These are phyloP conservation scores for Protophormia terraenovae DNA, from an alignment of 2,888 invertebrate genomes.

Conservation along the genomic window DNA sequence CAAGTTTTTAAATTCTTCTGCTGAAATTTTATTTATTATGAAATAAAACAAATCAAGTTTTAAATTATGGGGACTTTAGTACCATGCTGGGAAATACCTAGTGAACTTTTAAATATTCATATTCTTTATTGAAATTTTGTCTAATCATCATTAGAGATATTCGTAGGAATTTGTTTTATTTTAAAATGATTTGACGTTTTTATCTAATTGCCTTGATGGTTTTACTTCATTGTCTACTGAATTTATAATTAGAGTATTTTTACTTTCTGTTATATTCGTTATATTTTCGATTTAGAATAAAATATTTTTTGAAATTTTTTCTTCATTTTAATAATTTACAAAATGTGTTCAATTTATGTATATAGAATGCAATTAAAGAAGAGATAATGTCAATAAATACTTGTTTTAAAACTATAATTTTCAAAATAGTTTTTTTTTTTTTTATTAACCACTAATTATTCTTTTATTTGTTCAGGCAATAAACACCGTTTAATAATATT, in stretches of 20 bases:
- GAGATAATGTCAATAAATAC: too few relatives aligned
- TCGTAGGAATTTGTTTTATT: not conserved
- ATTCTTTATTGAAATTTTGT: not conserved
- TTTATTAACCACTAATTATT: not conserved
- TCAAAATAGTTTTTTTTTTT: not conserved
- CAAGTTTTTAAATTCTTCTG: not conserved
- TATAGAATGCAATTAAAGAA: too few relatives aligned
- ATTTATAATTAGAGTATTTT: not conserved
- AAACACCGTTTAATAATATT: not conserved
- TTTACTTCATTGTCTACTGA: not conserved
- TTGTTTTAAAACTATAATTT: too few relatives aligned
- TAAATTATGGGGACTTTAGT: not conserved
- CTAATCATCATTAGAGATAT: not conserved
- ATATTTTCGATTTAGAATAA: too few relatives aligned
- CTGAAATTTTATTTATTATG: not conserved
- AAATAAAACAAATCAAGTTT: slow-evolving; percentile 14
- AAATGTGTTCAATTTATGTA: too few relatives aligned
- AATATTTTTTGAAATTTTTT: too few relatives aligned
- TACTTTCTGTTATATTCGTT: not conserved
- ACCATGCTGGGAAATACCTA: slow-evolving; percentile 1
- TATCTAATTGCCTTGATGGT: not conserved
- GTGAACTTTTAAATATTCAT: not conserved
- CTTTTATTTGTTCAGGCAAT: not conserved
- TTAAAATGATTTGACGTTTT: not conserved
- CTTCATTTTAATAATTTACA: too few relatives aligned